Conservation (phyloP, 1,140 invertebrate species). For the Leguminivora glycinivorella region DNA sequence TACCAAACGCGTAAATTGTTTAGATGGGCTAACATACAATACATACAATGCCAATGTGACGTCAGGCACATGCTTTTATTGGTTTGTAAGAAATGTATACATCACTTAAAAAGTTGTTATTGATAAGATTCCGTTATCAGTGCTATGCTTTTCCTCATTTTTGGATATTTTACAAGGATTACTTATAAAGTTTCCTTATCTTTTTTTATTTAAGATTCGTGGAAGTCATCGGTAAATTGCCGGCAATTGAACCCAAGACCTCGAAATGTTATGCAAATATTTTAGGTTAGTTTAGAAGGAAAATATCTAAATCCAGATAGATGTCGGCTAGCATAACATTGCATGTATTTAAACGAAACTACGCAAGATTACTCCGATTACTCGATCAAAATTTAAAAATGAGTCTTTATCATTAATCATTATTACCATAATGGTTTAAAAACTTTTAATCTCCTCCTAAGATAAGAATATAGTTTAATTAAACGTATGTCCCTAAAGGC, state of each 20-base stretch:
- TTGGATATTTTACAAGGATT: neutral
- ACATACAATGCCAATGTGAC: neutral
- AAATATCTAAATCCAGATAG: no score
- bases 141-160: conserved; percentile 17
- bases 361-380: no score
- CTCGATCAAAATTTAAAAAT: no score
- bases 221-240: neutral
- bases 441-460: neutral
- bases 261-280: neutral
- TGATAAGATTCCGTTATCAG: conserved; percentile 19
- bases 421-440: neutral
- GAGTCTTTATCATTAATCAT: no score
- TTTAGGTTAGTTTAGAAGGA: neutral
- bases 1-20: neutral
- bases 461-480: neutral
- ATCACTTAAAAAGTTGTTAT: neutral
- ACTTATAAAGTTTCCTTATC: neutral
- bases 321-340: no score
- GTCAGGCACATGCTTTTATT: conserved; percentile 5
- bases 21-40: neutral
- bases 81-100: conserved; percentile 21
- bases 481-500: neutral
- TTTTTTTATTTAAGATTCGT: neutral
- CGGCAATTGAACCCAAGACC: neutral
- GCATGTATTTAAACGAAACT: no score